Conservation (phyloP, 2,888 invertebrate species). For the Drosophila borborema region DNA sequence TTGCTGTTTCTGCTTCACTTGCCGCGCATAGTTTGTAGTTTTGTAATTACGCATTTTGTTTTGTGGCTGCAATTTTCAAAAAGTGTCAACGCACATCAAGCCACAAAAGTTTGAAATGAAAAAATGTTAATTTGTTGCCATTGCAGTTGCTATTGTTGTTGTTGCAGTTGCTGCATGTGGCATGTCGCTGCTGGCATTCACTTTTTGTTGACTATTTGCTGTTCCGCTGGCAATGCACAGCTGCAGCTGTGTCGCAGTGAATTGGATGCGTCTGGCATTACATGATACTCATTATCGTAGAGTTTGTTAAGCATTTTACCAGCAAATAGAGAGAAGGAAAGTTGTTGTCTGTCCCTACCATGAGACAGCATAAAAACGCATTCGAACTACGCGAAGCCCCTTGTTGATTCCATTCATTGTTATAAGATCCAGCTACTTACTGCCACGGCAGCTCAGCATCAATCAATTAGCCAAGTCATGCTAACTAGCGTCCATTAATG, state of each 20-base stretch:
- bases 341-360: slow-evolving; percentile 37
- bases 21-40: slow-evolving; percentile 23
- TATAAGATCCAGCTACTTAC: slow-evolving; percentile 54
- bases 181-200: slow-evolving; percentile 43
- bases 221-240: slow-evolving; percentile 36
- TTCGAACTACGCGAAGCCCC: slow-evolving; percentile 39
- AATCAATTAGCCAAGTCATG: slow-evolving; percentile 65
- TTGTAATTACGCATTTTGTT: slow-evolving; percentile 62
- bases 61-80: slow-evolving; percentile 63
- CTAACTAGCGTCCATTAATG: slow-evolving; percentile 38
- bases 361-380: slow-evolving; percentile 58
- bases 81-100: slow-evolving; percentile 71
- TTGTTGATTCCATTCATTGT: slow-evolving; percentile 67
- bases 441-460: slow-evolving; percentile 57
- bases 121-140: slow-evolving; percentile 68
- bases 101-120: slow-evolving; percentile 38
- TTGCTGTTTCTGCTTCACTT: slow-evolving; percentile 18
- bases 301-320: slow-evolving; percentile 49
- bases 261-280: slow-evolving; percentile 62
- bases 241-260: slow-evolving; percentile 38
- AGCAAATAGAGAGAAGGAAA: slow-evolving; percentile 44
- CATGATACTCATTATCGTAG: slow-evolving; percentile 72
- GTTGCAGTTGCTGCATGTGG: slow-evolving; percentile 37
- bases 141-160: slow-evolving; percentile 21
- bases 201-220: slow-evolving; percentile 32